Base-by-base conservation (phyloP, 2,113 vertebrate species). In the Plectropomus leopardus region DNA sequence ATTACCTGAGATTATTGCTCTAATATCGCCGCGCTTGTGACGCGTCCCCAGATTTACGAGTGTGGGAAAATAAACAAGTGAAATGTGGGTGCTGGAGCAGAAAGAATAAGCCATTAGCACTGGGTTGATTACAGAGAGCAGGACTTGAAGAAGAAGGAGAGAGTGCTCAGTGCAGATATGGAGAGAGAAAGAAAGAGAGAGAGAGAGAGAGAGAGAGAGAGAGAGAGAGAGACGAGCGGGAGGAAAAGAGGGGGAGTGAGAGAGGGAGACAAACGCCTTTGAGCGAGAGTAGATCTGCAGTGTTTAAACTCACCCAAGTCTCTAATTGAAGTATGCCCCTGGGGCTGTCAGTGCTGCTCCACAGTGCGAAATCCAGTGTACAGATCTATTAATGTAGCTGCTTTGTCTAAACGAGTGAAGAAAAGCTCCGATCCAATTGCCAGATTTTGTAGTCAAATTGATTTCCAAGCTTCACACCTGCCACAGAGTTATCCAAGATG, bases 1-100 rank as follows among this genome's bases (percentile, higher is more conserved):
- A 99, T 99, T 98, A 98, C 97, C 97, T 97, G 96, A 98, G 97
- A 99, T 98, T 98, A 99, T 98, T 98, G 95, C 95, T 95, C 96
- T 98, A 99, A 99, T 98, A 98, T 98, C 97, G 94, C 97, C 94
- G 96, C 95, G 95, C 96, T 96, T 96, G 92, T 96, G 97, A 98
- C 97, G 96, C 94, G 95, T 92, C 94, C 93, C 95, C 96, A 97
- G 96, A 98, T 99, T 98, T 98, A 97, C 96, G 96, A 97, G 96
- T 96, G 94, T 95, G 95, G 95, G 95, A 97, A 98, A 98, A 98
- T 98, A 98, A 98, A 98, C 97, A 98, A 98, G 97, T 98, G 97
- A 97, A 99, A 97, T 98, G 97, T 96, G 97, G 96, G 96, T 97
- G 97, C 96, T 98, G 97, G 96, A 99, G 97, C 98, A 98, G 97